Conservation (phyloP, 1,140 invertebrate species). For the Trichonephila clavata region DNA sequence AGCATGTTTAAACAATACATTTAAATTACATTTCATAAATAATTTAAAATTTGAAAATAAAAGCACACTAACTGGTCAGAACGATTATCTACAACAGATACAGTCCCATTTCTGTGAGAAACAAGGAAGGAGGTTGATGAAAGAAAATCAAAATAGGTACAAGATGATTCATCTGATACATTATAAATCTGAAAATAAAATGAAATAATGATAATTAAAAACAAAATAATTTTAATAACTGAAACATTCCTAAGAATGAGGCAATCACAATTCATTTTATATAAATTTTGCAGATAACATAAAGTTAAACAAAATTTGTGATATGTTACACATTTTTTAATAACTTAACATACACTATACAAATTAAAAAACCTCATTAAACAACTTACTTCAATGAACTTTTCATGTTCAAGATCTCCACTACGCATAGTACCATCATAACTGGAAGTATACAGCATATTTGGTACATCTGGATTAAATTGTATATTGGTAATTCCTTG, state of each 20-base stretch:
- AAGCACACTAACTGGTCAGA: background rate
- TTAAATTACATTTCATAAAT: background rate
- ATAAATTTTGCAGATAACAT: too few species aligned
- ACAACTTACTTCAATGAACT: slow-evolving; percentile 39
- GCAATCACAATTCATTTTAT: background rate
- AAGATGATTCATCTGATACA: slow-evolving; percentile 50
- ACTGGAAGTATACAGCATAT: background rate
- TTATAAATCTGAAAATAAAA: slow-evolving; percentile 33
- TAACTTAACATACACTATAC: too few species aligned
- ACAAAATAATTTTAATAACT: background rate
- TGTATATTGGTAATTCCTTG: background rate
- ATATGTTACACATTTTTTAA: too few species aligned
- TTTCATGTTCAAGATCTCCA: slow-evolving; percentile 50
- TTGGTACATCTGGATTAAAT: slow-evolving; percentile 1
- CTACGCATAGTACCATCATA: slow-evolving; percentile 58
- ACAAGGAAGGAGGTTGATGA: slow-evolving; percentile 7
- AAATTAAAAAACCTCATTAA: background rate
- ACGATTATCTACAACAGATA: slow-evolving; percentile 43
- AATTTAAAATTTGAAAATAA: background rate
- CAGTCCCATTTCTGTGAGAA: slow-evolving; percentile 13
- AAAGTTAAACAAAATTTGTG: too few species aligned
- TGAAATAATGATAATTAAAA: background rate
- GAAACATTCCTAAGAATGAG: background rate
- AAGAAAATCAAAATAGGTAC: slow-evolving; percentile 57
- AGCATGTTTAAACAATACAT: background rate